Evolutionary conservation across 1,140 invertebrate genomes (phyloP).

Genomic region (Pissodes strobi): DNA sequence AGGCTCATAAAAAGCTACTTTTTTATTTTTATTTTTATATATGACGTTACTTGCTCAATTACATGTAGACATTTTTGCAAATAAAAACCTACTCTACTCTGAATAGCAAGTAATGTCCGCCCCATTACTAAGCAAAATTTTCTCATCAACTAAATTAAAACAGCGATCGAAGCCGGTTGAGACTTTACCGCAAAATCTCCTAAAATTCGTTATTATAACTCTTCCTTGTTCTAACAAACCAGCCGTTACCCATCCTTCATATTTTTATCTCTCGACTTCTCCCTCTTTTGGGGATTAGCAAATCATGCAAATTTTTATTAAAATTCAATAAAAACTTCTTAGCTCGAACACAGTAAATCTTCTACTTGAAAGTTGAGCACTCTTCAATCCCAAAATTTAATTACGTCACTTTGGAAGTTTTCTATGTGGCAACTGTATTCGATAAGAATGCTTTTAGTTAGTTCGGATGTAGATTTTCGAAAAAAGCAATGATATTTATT

Average conservation of each 20-base stretch:
- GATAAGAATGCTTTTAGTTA: neutral
- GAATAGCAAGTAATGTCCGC: too few species aligned
- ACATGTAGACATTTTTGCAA: too few species aligned
- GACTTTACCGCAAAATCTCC: constrained; percentile 32
- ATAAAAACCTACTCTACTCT: too few species aligned
- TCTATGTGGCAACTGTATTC: constrained; percentile 9
- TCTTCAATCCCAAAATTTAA: constrained; percentile 35
- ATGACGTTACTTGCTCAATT: too few species aligned
- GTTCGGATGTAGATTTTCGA: too few species aligned
- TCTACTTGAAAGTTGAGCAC: constrained; percentile 30
- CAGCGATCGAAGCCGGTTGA: too few species aligned
- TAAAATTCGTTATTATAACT: constrained; percentile 51
- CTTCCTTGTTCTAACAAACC: constrained; percentile 36
- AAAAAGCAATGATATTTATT: too few species aligned
- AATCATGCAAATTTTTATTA: constrained; percentile 57
- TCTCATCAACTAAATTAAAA: too few species aligned
- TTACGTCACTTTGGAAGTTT: constrained; percentile 28
- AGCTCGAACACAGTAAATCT: constrained; percentile 38
- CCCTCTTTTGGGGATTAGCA: constrained; percentile 48
- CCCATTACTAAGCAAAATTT: too few species aligned
- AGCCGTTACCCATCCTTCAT: constrained; percentile 48
- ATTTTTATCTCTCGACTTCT: constrained; percentile 43
- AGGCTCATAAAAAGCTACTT: too few species aligned
- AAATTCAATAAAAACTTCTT: constrained; percentile 52
- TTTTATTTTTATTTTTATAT: too few species aligned